Base-by-base conservation (phyloP, 2,888 invertebrate species). In the Chymomyza caudatula region DNA sequence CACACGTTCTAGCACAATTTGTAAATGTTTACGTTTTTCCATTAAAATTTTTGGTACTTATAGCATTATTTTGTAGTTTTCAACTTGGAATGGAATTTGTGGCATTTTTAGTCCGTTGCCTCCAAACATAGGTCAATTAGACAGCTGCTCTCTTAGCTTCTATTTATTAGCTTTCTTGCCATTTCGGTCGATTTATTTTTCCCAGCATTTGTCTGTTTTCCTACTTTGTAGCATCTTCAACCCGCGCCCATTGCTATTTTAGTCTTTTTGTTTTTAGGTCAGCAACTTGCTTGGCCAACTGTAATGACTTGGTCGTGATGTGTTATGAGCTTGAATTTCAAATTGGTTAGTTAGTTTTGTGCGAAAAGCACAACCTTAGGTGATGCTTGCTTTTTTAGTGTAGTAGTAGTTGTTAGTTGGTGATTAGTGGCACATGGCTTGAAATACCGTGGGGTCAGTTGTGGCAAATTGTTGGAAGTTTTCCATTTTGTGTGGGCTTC, bases 221-320 rank as follows among this genome's bases (percentile, higher is more conserved):
- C 22, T 37, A 8, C 29, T 37, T 37, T 37, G 29, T 11, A 37
- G 29, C 29, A 37, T 37, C 29, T 3, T 11, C 29, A 13, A 37
- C 29, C 29, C 29, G 29, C 29, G 11, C 29, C 29, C 29, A 37
- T 37, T 37, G 43, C 44, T 61, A 25, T 65, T 56, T 53, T 53
- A 17, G 11, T 23, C 13, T 52, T 17, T 52, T 23, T 44, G 15
- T 79, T 83, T 84, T 77, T 74, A 75, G 84, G 86, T 79, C 84
- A 76, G 55, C 59, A 54, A 42, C 51, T 20, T 17, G 42, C 42
- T 25, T 19, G 25, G n/a, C 25, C 42, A 37, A 51, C 20, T 55
- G 67, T 86, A 82, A 82, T 86, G 86, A 72, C 65, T 74, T 71
- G 58, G 73, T 82, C 82, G 86, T 86, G 82, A 82, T 81, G 73